Conservation (phyloP, 1,140 invertebrate species). For the Lerema accius region DNA sequence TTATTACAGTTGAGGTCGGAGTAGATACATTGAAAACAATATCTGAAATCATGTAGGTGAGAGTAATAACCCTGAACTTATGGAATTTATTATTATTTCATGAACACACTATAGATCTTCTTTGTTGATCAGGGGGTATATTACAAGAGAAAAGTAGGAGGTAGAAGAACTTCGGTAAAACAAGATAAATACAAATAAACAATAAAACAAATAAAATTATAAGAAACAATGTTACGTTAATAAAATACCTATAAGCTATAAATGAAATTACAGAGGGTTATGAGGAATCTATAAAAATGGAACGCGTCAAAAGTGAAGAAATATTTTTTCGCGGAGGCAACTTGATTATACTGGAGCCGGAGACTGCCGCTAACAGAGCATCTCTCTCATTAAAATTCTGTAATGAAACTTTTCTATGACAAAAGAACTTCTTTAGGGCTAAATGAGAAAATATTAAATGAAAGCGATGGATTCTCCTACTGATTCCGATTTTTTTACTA, state of each 20-base stretch:
- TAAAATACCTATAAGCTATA: background rate
- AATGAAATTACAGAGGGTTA: conserved; percentile 6
- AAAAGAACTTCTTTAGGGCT: conserved; percentile 24
- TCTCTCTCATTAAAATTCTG: conserved; percentile 33
- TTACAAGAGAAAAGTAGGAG: too few relatives aligned
- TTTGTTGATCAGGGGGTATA: too few relatives aligned
- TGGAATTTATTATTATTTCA: too few relatives aligned
- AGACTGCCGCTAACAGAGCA: conserved; percentile 11
- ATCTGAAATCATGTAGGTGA: too few relatives aligned
- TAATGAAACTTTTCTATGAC: conserved; percentile 32
- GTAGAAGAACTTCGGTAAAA: too few relatives aligned
- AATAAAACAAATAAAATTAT: too few relatives aligned
- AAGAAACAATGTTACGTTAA: too few relatives aligned
- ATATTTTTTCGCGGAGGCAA: conserved; percentile 16
- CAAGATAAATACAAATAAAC: too few relatives aligned
- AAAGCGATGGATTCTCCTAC: conserved; percentile 13
- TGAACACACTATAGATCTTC: too few relatives aligned
- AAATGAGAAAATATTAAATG: conserved; percentile 31
- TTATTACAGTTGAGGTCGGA: too few relatives aligned
- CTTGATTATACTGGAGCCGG: conserved; percentile 14
- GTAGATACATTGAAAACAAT: too few relatives aligned
- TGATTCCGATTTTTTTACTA: background rate
- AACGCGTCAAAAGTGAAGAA: conserved; percentile 13
- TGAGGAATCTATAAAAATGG: conserved; percentile 17
- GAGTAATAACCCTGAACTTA: too few relatives aligned